Conservation (phyloP, 1,140 invertebrate species). For the Camponotus vicinus region DNA sequence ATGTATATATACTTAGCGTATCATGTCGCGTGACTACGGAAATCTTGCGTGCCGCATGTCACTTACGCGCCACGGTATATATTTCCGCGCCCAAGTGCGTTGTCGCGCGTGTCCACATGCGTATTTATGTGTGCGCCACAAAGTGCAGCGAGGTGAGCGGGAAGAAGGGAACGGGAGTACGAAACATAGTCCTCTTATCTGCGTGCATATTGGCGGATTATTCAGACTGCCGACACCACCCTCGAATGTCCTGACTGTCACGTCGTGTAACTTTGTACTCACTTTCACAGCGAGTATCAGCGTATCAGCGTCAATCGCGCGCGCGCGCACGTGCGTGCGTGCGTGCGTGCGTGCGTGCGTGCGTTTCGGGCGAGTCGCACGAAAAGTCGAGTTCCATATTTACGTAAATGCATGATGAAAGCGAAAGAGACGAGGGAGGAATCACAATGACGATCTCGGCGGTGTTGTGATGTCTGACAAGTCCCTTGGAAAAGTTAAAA, state of each 20-base stretch:
- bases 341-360: slow-evolving; percentile 4
- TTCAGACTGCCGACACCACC: slow-evolving; percentile 47
- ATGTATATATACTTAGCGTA: slow-evolving; percentile 33
- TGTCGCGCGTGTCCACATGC: slow-evolving; percentile 35
- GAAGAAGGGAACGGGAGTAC: background rate
- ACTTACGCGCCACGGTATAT: slow-evolving; percentile 51
- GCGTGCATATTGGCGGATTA: slow-evolving; percentile 61
- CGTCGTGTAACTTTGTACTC: slow-evolving; percentile 50
- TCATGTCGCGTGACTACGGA: slow-evolving; percentile 48
- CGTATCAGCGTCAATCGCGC: slow-evolving; percentile 46
- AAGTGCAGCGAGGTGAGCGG: background rate
- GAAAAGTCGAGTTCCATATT: slow-evolving; percentile 45
- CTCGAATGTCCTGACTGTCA: slow-evolving; percentile 54
- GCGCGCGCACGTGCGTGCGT: slow-evolving; percentile 48
- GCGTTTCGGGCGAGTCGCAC: slow-evolving; percentile 38
- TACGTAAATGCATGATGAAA: slow-evolving; percentile 33
- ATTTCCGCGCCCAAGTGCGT: slow-evolving; percentile 51
- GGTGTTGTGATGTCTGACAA: background rate
- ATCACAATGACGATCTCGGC: slow-evolving; percentile 18
- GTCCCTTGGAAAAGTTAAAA: background rate
- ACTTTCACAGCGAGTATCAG: slow-evolving; percentile 27
- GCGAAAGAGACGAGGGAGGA: slow-evolving; percentile 25
- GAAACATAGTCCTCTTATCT: slow-evolving; percentile 42
- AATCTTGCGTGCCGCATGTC: slow-evolving; percentile 57
- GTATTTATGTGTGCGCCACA: slow-evolving; percentile 44